A percentile compares a stretch with the other conserved stretches of the same genome.
Conservation (phyloP, 2,888 invertebrate genomes). For the Drosophila neutralis region DNA sequence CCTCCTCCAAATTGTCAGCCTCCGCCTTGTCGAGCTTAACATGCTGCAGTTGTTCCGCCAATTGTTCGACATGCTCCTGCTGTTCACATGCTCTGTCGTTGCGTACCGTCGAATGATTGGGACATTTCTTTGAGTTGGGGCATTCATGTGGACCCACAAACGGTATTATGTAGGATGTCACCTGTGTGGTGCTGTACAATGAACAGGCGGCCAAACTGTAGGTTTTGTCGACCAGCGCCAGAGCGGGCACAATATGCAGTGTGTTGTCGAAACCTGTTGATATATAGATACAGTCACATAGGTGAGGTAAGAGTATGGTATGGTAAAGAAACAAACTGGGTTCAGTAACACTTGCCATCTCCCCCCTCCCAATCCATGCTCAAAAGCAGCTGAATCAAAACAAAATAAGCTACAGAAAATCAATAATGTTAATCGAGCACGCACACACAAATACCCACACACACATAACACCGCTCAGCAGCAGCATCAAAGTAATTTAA, state of each 20-base stretch:
- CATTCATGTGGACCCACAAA: slow-evolving; percentile 85
- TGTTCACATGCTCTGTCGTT: slow-evolving; percentile 25
- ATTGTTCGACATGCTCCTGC: slow-evolving; percentile 42
- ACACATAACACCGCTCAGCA: slow-evolving; percentile 15
- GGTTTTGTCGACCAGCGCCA: slow-evolving; percentile 82
- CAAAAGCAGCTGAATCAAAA: slow-evolving; percentile 53
- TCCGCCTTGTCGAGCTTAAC: slow-evolving; percentile 40
- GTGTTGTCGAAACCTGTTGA: slow-evolving; percentile 85
- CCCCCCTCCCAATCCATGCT: neutral
- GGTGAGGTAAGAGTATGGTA: slow-evolving; percentile 1
- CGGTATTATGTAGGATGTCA: slow-evolving; percentile 85
- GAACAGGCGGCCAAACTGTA: slow-evolving; percentile 71
- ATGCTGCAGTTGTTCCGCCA: slow-evolving; percentile 42
- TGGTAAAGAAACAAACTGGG: slow-evolving; percentile 17
- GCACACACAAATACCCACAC: slow-evolving; percentile 18
- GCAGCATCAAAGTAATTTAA: slow-evolving; percentile 59
- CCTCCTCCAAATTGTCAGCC: slow-evolving; percentile 38
- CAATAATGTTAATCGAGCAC: slow-evolving; percentile 65
- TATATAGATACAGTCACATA: slow-evolving; percentile 6
- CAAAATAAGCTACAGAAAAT: slow-evolving; percentile 70
- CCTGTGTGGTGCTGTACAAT: slow-evolving; percentile 82
- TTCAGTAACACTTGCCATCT: slow-evolving; percentile 46
- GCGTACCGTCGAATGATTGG: slow-evolving; percentile 74
- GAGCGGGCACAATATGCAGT: slow-evolving; percentile 84
- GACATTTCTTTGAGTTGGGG: slow-evolving; percentile 84